Evolutionary conservation across 1,140 invertebrate genomes (phyloP).

Genomic region (Ceratosolen solmsi): DNA sequence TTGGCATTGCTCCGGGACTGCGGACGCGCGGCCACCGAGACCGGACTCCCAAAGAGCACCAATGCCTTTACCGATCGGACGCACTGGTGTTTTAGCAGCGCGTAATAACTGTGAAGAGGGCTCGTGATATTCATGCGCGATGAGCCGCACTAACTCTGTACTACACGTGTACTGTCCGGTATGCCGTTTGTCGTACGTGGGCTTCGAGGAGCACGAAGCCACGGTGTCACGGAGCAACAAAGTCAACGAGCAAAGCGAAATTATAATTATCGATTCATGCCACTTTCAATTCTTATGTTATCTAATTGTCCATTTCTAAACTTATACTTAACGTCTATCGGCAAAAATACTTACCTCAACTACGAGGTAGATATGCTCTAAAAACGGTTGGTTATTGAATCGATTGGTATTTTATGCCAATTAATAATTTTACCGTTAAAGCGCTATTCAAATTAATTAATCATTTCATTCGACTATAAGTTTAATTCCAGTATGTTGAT

Average conservation of each 20-base stretch:
- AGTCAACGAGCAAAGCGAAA: background rate
- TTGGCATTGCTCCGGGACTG: slow-evolving; percentile 24
- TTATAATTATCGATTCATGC: too few relatives aligned
- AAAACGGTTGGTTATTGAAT: too few relatives aligned
- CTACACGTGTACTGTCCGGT: slow-evolving; percentile 38
- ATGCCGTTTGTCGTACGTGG: background rate
- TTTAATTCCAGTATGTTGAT: too few relatives aligned
- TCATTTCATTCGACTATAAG: too few relatives aligned
- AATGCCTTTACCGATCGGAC: background rate
- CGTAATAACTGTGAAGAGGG: slow-evolving; percentile 73
- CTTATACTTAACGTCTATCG: too few relatives aligned
- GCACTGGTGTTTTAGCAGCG: slow-evolving; percentile 60
- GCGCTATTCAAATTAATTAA: too few relatives aligned
- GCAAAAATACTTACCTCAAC: too few relatives aligned
- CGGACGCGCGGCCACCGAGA: background rate
- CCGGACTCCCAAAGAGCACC: slow-evolving; percentile 28
- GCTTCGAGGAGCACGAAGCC: background rate
- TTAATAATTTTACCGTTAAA: too few relatives aligned
- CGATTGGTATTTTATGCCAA: too few relatives aligned
- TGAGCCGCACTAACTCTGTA: slow-evolving; percentile 55
- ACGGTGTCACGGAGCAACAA: background rate
- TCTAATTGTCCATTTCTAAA: too few relatives aligned
- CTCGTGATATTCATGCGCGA: slow-evolving; percentile 68
- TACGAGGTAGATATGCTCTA: too few relatives aligned
- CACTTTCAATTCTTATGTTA: too few relatives aligned